These are phyloP conservation scores for Typhlichthys eigenmanni DNA, from an alignment of 2,797 vertebrate species.

Conservation along the genomic window DNA sequence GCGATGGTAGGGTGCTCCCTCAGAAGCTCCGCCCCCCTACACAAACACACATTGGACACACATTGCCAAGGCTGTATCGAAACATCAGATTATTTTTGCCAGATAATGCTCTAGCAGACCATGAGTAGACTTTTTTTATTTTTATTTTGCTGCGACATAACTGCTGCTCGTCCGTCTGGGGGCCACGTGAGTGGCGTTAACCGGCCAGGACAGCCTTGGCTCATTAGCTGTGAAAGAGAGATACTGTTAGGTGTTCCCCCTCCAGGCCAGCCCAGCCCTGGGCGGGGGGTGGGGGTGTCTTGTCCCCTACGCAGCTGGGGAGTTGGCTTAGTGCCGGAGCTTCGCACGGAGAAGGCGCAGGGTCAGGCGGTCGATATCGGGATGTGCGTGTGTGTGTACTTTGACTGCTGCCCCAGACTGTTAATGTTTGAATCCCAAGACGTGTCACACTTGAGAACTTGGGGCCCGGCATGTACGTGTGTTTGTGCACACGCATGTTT, in stretches of 20 bases:
- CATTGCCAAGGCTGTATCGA: too few relatives aligned
- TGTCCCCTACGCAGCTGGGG: too few relatives aligned
- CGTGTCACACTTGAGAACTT: constrained; percentile 30
- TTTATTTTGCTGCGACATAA: constrained; percentile 27
- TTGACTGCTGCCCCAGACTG: constrained; percentile 22
- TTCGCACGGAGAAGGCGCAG: too few relatives aligned
- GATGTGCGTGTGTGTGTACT: too few relatives aligned
- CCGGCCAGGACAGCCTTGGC: constrained; percentile 57
- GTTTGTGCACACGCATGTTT: constrained; percentile 61
- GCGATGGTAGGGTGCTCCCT: too few relatives aligned
- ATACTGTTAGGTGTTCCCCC: constrained; percentile 62
- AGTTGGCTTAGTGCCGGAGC: too few relatives aligned
- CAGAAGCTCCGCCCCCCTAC: too few relatives aligned
- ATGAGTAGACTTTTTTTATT: neutral
- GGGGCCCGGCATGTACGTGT: constrained; percentile 16
- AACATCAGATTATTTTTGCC: too few relatives aligned
- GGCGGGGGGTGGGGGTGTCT: neutral
- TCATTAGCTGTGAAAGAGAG: constrained; percentile 69
- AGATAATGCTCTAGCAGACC: too few relatives aligned
- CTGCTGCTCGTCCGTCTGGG: constrained; percentile 28
- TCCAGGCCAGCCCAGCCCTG: neutral
- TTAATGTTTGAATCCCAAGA: constrained; percentile 53
- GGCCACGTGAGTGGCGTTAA: constrained; percentile 80
- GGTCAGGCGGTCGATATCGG: too few relatives aligned
- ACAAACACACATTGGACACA: too few relatives aligned